phyloP scores from a whole-genome alignment of 1,140 invertebrate genomes.

The Scaptomyza graminum region DNA sequence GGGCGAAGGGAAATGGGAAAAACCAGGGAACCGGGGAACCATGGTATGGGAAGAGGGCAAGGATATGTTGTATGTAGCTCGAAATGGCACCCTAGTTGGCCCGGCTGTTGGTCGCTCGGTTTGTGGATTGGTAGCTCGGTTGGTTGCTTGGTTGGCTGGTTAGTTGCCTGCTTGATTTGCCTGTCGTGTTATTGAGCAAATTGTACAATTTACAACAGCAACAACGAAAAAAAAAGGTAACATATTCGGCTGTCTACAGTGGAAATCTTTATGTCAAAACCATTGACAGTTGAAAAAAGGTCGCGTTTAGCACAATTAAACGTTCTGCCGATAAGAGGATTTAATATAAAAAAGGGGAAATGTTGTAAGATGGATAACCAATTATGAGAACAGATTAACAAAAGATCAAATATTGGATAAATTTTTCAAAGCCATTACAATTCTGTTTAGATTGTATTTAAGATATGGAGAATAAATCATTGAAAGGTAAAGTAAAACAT shows the following conservation, averaged over 20 bases:
- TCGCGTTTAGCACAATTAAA: slow-evolving; percentile 27
- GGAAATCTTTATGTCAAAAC: slow-evolving; percentile 20
- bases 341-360: not conserved
- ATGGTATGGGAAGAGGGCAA: slow-evolving; percentile 8
- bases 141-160: slow-evolving; percentile 10
- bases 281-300: slow-evolving; percentile 36
- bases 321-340: not conserved
- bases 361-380: not conserved
- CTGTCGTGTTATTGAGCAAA: slow-evolving; percentile 79
- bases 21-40: not conserved
- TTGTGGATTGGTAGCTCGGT: slow-evolving; percentile 14
- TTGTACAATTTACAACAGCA: slow-evolving; percentile 65
- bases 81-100: slow-evolving; percentile 66
- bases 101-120: slow-evolving; percentile 17
- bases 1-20: no score
- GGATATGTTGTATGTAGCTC: slow-evolving; percentile 10
- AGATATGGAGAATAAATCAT: no score
- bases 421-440: no score
- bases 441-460: no score
- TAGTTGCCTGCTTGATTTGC: slow-evolving; percentile 57
- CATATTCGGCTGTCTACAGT: slow-evolving; percentile 26
- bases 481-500: no score
- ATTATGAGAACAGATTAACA: no score
- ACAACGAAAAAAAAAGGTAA: slow-evolving; percentile 15
- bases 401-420: no score